Evolutionary conservation across 2,797 vertebrate species (phyloP), one percentile per base, ranked within the genome.

Genomic region (Epinephelus coioides): DNA sequence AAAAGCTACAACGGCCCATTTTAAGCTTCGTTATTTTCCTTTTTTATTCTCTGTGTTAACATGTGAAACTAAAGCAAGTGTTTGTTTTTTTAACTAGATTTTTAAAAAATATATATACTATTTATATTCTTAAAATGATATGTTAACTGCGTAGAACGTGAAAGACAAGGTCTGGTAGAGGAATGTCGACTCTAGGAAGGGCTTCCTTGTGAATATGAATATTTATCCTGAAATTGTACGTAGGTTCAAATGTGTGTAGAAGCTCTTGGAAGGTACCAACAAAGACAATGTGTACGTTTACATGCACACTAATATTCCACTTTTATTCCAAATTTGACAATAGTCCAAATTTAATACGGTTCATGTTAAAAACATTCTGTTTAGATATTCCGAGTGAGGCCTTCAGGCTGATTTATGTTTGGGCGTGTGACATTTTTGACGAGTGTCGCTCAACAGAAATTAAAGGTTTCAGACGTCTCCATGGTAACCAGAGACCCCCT

Each of bases 61-160:
- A 12, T 76, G 65, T 86, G 51, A 80, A 81, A 57, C 56, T 55
- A 21, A 55, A 74, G 53, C 50, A n/a, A 55, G 56, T 43, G 47
- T 51, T 81, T 63, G 17, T 46, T 57, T 53, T 75, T 81, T 63
- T 69, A 49, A 80, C 43, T 83, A 81, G 50, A 79, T 78, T 80
- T 79, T 70, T 76, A 63, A 53, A 67, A 19, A 71, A 49, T 49
- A 49, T 49, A 73, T 50, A 78, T 68, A 56, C 65, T 89, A 86
- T 92, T 92, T 92, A 92, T 91, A 86, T 91, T 80, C 60, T 77
- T 78, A 73, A 40, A 75, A 56, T 57, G 18, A 6, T 60, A 83
- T 79, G 46, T 75, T 76, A 79, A 81, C 65, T 85, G 44, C 18
- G 14, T 87, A 75, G 59, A 82, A 62, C 4, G 3, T 66, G 44